phyloP scores from a whole-genome alignment of 2,888 invertebrate genomes.

The Portevinia maculata region DNA sequence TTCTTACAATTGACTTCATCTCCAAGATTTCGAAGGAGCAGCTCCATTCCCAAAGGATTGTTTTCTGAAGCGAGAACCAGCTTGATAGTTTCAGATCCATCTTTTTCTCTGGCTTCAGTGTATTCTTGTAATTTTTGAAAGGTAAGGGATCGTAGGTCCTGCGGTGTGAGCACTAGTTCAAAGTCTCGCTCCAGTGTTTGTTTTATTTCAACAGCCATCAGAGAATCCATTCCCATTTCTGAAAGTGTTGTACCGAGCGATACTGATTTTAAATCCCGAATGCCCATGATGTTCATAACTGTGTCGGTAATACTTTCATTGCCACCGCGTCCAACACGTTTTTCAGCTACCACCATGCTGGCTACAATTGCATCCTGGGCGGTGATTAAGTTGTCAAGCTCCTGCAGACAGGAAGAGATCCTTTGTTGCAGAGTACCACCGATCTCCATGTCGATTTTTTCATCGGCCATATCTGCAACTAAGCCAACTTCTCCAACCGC shows the following conservation, averaged over 20 bases:
- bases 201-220: slow-evolving; percentile 99
- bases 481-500: slow-evolving; percentile 99
- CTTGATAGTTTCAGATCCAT: slow-evolving; percentile 78
- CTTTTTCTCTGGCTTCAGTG: slow-evolving; percentile 77
- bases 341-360: slow-evolving; percentile 94
- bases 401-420: slow-evolving; percentile 94
- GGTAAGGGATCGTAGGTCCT: slow-evolving; percentile 94
- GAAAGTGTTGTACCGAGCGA: slow-evolving; percentile 91
- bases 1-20: slow-evolving; percentile 85
- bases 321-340: slow-evolving; percentile 83
- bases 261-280: slow-evolving; percentile 93
- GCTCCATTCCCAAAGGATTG: slow-evolving; percentile 83
- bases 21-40: slow-evolving; percentile 86
- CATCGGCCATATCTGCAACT: slow-evolving; percentile 93
- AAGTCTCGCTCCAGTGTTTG: slow-evolving; percentile 96
- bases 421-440: slow-evolving; percentile 98
- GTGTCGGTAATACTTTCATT: slow-evolving; percentile 87
- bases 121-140: slow-evolving; percentile 84
- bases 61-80: slow-evolving; percentile 79
- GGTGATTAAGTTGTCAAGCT: slow-evolving; percentile 95
- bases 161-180: slow-evolving; percentile 94
- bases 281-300: slow-evolving; percentile 94
- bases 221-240: slow-evolving; percentile 98
- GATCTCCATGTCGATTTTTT: slow-evolving; percentile 92
- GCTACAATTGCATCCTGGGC: slow-evolving; percentile 92